Evolutionary conservation across 1,140 invertebrate species (phyloP), one percentile per base, ranked within the genome.

Genomic region (Cydia amplana): DNA sequence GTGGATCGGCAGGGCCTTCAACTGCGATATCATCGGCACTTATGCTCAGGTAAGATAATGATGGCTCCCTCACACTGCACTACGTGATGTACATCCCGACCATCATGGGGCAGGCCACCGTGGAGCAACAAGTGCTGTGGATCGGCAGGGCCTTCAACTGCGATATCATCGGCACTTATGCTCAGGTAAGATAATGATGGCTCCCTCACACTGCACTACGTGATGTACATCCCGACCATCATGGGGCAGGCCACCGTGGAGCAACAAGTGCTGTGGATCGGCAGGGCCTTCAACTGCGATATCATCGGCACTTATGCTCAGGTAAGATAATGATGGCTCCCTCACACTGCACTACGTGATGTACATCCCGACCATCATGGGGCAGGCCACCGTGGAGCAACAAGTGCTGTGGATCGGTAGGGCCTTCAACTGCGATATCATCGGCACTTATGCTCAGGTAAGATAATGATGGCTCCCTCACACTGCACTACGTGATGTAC

Each of bases 261-360:
- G 75, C 98, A 99, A 88, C 96, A 97, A 87, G 95, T 94, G 9
- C 94, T 96, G 83, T 99, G 98, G 98, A 94, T 99, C 60, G 94
- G 95, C 16, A 95, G 95, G 85, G 97, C 97, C 14, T 96, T 97
- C 94, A 95, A 95, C 78, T 95, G 96, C 74, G 95, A 95, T 82
- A 97, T 99, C 78, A 95, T 99, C 84, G 97, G 98, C 74, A 98
- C 98, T 28, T 99, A 99, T 93, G 98, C 98, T 74, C 98, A 97
- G 94, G 96, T 96, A 60, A 40, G 77, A 43, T n/a, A n/a, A n/a
- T n/a, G 97, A 98, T 91, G 97, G 97, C 6, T 97, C 96, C 0
- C 89, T 98, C 3, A 93, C 95, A 0, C 89, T 98, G 0, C 98
- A 99, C 88, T 97, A 96, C 91, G 96, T 97, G 0, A 99, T 99